Evolutionary conservation across 2,113 vertebrate genomes (phyloP).

Genomic region (Aix galericulata): DNA sequence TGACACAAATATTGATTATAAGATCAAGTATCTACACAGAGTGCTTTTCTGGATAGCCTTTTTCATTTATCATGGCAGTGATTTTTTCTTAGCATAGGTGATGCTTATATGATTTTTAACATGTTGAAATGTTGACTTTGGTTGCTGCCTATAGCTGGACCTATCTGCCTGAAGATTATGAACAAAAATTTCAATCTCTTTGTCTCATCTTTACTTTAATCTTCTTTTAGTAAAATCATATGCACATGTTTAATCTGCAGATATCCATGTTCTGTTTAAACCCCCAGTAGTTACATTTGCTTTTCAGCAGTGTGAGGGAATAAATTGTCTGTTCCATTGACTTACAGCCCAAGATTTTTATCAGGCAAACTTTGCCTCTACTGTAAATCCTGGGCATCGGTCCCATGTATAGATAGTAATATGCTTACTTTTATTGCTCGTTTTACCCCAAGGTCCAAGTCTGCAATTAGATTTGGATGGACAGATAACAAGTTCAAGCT

Average conservation of each 20-base stretch:
- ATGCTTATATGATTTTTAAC: neutral
- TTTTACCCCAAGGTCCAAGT: constrained; percentile 32
- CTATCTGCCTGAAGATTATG: neutral
- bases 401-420: neutral
- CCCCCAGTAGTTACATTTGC: neutral
- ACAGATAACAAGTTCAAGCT: neutral
- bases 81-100: neutral
- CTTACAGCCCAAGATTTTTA: constrained; percentile 3
- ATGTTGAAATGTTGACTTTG: neutral
- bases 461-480: neutral
- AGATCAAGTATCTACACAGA: neutral
- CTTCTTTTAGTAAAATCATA: neutral
- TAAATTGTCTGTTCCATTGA: neutral
- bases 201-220: neutral
- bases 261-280: neutral
- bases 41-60: neutral
- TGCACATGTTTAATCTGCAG: neutral
- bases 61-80: neutral
- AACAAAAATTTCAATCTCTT: neutral
- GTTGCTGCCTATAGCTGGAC: neutral
- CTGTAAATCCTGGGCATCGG: constrained; percentile 33
- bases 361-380: constrained; percentile 40
- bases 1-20: neutral
- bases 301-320: neutral
- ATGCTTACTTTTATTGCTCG: neutral